These are phyloP conservation scores for Muscina levida DNA, from an alignment of 2,888 invertebrate species.

Conservation along the genomic window DNA sequence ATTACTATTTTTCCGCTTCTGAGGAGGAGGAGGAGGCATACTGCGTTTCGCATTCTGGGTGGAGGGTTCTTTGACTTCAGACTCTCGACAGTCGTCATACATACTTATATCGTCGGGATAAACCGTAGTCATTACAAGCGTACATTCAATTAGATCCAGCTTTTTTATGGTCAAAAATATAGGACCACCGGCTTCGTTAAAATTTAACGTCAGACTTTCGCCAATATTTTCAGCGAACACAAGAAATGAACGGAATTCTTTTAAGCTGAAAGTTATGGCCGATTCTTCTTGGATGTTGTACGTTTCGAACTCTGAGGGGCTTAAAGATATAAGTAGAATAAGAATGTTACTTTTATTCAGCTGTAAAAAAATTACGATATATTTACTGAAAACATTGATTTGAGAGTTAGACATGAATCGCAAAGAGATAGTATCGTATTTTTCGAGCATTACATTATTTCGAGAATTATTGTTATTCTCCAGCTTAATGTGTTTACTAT, in stretches of 20 bases:
- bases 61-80: slow-evolving; percentile 66
- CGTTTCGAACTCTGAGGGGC: slow-evolving; percentile 74
- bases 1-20: slow-evolving; percentile 69
- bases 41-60: neutral
- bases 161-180: slow-evolving; percentile 88
- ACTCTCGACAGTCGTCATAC: slow-evolving; percentile 71
- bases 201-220: slow-evolving; percentile 85
- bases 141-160: slow-evolving; percentile 87
- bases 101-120: slow-evolving; percentile 77
- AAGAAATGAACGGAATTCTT: slow-evolving; percentile 90
- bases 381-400: neutral
- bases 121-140: slow-evolving; percentile 88
- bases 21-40: slow-evolving; percentile 27
- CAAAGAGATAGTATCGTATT: neutral
- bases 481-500: neutral
- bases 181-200: slow-evolving; percentile 90
- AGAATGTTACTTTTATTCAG: neutral
- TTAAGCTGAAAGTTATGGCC: slow-evolving; percentile 90
- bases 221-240: slow-evolving; percentile 88
- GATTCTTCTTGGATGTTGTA: slow-evolving; percentile 81
- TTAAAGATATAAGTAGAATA: slow-evolving; percentile 51
- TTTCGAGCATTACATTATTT: neutral
- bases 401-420: neutral
- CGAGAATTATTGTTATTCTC: too few species aligned
- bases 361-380: neutral